Conservation (phyloP, 2,113 vertebrate genomes). For the Chloroceryle aenea region DNA sequence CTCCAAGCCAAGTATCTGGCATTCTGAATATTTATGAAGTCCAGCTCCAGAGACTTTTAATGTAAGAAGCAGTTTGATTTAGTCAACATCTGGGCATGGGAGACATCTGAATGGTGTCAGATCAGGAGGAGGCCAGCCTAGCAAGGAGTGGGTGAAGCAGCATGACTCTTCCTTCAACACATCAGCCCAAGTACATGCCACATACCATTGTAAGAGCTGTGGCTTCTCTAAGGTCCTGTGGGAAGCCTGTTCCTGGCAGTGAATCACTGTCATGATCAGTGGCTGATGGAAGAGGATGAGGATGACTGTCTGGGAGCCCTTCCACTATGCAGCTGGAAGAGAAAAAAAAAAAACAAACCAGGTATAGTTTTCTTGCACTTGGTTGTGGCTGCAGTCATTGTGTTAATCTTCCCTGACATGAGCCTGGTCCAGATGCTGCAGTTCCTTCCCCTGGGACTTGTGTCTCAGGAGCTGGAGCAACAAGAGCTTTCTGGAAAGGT, state of each 20-base stretch:
- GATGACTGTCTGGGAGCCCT: neutral
- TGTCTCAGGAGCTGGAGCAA: neutral
- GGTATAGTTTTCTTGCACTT: neutral
- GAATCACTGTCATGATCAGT: neutral
- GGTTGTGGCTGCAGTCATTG: neutral
- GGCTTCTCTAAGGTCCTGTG: neutral
- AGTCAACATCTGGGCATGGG: neutral
- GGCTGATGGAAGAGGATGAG: neutral
- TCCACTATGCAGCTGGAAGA: neutral
- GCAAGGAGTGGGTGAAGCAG: neutral
- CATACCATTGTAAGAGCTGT: neutral
- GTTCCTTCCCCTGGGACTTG: neutral
- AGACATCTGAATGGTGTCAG: neutral
- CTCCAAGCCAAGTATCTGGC: neutral
- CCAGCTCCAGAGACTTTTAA: neutral
- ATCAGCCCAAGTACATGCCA: neutral
- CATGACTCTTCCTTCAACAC: neutral
- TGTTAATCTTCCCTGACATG: fast-evolving
- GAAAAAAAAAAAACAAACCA: neutral
- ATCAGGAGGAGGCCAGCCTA: neutral
- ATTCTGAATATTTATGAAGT: neutral
- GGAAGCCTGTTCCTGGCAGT: neutral
- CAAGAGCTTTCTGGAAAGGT: neutral
- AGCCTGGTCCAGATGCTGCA: neutral
- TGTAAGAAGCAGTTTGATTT: neutral